Evolutionary conservation across 2,797 vertebrate species (phyloP).

Genomic region (Clarias laeviceps): DNA sequence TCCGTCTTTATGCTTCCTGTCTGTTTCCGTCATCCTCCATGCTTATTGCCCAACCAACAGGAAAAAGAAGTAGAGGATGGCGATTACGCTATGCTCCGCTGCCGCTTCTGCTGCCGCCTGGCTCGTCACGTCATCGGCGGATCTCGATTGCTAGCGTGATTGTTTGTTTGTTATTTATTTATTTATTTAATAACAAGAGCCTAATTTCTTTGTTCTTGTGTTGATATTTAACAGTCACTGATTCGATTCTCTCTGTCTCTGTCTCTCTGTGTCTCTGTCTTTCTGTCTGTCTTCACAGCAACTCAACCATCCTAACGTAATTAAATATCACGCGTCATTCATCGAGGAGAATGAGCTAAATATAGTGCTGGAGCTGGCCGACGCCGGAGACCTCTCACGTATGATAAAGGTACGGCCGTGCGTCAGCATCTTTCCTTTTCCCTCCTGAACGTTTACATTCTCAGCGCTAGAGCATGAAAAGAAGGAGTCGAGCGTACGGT

Average conservation of each 20-base stretch:
- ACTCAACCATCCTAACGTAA: conserved; percentile 98
- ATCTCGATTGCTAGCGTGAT: conserved; percentile 73
- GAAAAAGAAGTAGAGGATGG: conserved; percentile 58
- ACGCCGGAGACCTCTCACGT: conserved; percentile 94
- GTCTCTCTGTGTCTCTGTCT: not conserved
- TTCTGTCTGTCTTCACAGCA: conserved; percentile 75
- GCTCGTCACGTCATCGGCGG: conserved; percentile 70
- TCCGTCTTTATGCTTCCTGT: conserved; percentile 35
- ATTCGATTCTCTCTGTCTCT: not conserved
- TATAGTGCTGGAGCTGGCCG: conserved; percentile 96
- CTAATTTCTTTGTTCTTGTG: conserved; percentile 7
- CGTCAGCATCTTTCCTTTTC: conserved; percentile 31
- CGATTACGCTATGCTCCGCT: conserved; percentile 59
- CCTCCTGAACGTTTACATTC: not conserved
- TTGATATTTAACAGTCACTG: conserved; percentile 59
- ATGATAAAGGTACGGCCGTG: conserved; percentile 91
- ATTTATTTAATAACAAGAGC: too few relatives aligned
- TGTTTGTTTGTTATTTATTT: conserved; percentile 56
- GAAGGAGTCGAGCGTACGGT: not conserved
- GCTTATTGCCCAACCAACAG: conserved; percentile 64
- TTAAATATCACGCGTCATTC: conserved; percentile 97
- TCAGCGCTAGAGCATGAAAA: not conserved
- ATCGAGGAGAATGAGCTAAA: conserved; percentile 98
- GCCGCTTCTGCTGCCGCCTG: conserved; percentile 60
- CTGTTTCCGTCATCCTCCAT: conserved; percentile 49